phyloP scores from a whole-genome alignment of 2,797 vertebrate species.

The Allobates femoralis region DNA sequence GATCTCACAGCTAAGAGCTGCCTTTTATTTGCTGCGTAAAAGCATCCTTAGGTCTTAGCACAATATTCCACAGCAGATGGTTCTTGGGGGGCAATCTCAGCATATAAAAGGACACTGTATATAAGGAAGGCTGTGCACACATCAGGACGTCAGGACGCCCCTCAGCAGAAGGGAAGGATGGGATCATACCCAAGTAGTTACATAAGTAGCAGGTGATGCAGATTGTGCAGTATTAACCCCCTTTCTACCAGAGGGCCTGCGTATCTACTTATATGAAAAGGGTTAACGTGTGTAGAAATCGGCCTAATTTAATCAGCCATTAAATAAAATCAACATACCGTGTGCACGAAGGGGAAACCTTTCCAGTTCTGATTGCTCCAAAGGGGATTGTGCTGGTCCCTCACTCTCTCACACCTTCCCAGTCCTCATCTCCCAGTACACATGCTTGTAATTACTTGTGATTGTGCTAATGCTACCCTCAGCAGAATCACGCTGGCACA shows the following conservation, averaged over 20 bases:
- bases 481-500: slow-evolving; percentile 65
- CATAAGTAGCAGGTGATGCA: slow-evolving; percentile 37
- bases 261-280: neutral
- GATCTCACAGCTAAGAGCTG: slow-evolving; percentile 55
- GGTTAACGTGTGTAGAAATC: slow-evolving; percentile 55
- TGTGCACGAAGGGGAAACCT: slow-evolving; percentile 66
- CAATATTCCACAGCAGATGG: slow-evolving; percentile 47
- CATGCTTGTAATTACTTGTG: slow-evolving; percentile 63
- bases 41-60: slow-evolving; percentile 42
- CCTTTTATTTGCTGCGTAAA: slow-evolving; percentile 48
- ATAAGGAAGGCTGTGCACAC: neutral
- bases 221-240: slow-evolving; percentile 33
- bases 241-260: neutral
- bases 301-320: slow-evolving; percentile 62
- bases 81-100: slow-evolving; percentile 14
- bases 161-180: neutral
- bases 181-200: neutral
- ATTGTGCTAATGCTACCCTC: slow-evolving; percentile 65
- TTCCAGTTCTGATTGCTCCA: slow-evolving; percentile 67
- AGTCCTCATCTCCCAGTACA: slow-evolving; percentile 64
- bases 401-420: slow-evolving; percentile 68
- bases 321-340: slow-evolving; percentile 68
- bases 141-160: neutral
- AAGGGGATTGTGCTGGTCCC: slow-evolving; percentile 66
- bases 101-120: neutral